Base-by-base conservation (phyloP, 1,140 invertebrate species). In the Calliopsis andreniformis region DNA sequence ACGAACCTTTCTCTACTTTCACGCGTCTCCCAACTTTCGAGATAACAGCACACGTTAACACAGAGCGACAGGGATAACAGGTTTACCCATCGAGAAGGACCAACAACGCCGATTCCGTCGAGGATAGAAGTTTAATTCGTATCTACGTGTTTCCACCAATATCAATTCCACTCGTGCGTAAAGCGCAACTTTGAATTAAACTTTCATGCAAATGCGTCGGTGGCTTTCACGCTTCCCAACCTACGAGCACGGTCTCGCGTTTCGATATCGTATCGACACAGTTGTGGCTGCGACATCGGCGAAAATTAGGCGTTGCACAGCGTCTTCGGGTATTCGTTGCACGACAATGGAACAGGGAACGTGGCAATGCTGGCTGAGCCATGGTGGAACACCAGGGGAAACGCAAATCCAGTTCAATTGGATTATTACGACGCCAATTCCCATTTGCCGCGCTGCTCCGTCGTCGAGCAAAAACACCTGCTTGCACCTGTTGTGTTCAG, bases 101-200 rank as follows among this genome's bases (percentile, higher is more conserved):
- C 30, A 18, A 16, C 16, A 7, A n/a, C 30, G 6, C 28, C 6
- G 20, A 49, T 39, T 39, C 43, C 39, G 42, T 4, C 5, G 43
- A 28, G 68, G 49, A 32, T 39, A 55, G 39, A 18, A 43, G 49
- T 62, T 66, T 73, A 73, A 73, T 73, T 66, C 49, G 12, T 75
- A 67, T 56, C 62, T 66, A 35, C 49, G 49, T 28, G 62, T 75
- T 75, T 75, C 62, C 71, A 67, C 62, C 62, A 56, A 75, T 75
- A 75, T 75, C 62, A 58, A 47, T 58, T 75, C 45, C 71, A 4
- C 14, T 45, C 39, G 12, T 45, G 51, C 42, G 30, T 20, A 25
- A 67, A 35, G 12, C 14, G 28, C 23, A 47, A 75, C 39, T 75
- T 75, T 16, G 39, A 25, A 56, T 18, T 14, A 75, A 75, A 56